phyloP scores from a whole-genome alignment of 2,888 invertebrate genomes.

The Stegana nigrithorax region DNA sequence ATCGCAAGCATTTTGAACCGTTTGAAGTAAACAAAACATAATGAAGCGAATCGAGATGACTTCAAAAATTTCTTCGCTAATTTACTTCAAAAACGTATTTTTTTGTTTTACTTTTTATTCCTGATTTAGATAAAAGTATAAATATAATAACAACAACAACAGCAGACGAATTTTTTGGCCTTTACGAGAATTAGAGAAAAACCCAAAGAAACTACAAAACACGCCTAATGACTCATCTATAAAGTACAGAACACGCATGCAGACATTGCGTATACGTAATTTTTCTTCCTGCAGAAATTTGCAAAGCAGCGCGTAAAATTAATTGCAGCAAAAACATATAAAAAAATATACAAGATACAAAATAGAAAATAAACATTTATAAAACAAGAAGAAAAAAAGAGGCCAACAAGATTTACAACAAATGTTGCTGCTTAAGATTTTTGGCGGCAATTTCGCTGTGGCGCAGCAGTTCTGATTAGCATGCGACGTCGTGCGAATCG shows the following conservation, averaged over 20 bases:
- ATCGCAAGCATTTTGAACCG: constrained; percentile 29
- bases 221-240: not conserved
- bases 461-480: constrained; percentile 7
- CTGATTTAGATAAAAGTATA: constrained; percentile 23
- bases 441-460: constrained; percentile 12
- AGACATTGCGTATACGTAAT: constrained; percentile 3
- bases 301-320: not conserved
- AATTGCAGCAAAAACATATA: not conserved
- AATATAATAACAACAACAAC: not conserved
- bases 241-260: not conserved
- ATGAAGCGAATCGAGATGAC: not conserved
- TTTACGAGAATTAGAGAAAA: too few relatives aligned
- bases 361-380: too few relatives aligned
- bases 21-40: not conserved
- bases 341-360: not conserved
- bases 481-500: not conserved
- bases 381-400: not conserved
- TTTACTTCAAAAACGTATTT: constrained; percentile 9
- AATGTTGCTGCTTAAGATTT: constrained; percentile 9
- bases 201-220: not conserved
- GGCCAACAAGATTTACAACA: not conserved
- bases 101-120: too few relatives aligned
- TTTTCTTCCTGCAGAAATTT: too few relatives aligned
- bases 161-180: constrained; percentile 13
- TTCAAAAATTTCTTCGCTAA: not conserved